These are phyloP conservation scores for Galaxias olidus DNA, from an alignment of 2,797 vertebrate species.

Conservation along the genomic window DNA sequence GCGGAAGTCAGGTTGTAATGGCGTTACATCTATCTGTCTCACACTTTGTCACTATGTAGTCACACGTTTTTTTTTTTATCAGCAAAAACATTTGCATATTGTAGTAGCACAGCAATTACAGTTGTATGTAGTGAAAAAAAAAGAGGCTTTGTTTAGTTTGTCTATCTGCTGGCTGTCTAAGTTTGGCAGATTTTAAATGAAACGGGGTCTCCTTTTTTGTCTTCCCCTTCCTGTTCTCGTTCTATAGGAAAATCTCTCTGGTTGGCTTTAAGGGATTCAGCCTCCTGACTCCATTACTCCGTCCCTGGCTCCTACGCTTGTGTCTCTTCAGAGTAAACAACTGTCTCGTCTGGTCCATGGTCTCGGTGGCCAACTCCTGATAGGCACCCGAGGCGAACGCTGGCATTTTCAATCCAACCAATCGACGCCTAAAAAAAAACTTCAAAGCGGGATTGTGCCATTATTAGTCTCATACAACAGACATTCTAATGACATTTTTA, in stretches of 20 bases:
- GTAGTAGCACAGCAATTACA: conserved; percentile 43
- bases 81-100: conserved; percentile 39
- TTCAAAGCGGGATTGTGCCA: too few species aligned
- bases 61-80: conserved; percentile 41
- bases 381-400: too few species aligned
- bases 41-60: conserved; percentile 55
- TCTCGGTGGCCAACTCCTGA: too few species aligned
- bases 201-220: background rate
- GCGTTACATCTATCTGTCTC: conserved; percentile 52
- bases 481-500: too few species aligned
- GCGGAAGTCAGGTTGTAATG: conserved; percentile 44
- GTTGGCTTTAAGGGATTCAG: background rate
- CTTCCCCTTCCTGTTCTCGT: background rate
- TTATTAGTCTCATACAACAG: too few species aligned
- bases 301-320: too few species aligned
- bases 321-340: too few species aligned
- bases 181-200: background rate
- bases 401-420: too few species aligned
- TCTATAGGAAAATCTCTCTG: background rate
- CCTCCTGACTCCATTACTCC: background rate
- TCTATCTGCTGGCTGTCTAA: background rate
- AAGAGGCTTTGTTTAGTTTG: background rate
- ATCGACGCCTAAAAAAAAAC: too few species aligned
- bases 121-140: background rate
- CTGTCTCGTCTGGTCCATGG: too few species aligned